Conservation (phyloP, 2,797 vertebrate species). For the Enteromius viviparus region DNA sequence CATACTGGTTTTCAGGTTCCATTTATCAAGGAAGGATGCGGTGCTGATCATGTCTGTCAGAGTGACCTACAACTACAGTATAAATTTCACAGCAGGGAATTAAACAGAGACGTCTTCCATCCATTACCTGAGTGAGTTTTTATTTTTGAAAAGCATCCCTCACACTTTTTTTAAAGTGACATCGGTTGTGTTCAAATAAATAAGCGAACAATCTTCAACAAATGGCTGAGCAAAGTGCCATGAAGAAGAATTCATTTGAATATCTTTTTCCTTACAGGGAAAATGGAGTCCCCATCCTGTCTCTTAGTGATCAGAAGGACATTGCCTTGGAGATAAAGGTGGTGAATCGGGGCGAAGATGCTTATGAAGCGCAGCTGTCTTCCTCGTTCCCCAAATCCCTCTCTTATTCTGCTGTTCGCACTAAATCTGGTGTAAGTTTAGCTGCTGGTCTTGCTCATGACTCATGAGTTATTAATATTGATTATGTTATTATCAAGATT, state of each 20-base stretch:
- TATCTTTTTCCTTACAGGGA: slow-evolving; percentile 27
- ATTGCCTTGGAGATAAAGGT: slow-evolving; percentile 90
- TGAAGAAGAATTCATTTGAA: not conserved
- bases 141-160: not conserved
- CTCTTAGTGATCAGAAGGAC: slow-evolving; percentile 88
- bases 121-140: slow-evolving; percentile 81
- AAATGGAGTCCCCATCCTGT: slow-evolving; percentile 76
- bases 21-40: slow-evolving; percentile 93
- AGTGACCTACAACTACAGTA: slow-evolving; percentile 88
- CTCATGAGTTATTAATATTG: not conserved
- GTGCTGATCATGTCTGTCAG: slow-evolving; percentile 83
- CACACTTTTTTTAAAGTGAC: not conserved
- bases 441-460: not conserved
- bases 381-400: slow-evolving; percentile 82
- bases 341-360: slow-evolving; percentile 89
- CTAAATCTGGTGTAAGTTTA: slow-evolving; percentile 61
- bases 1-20: slow-evolving; percentile 76
- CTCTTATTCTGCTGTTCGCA: slow-evolving; percentile 77
- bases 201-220: not conserved
- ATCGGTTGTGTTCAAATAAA: not conserved
- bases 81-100: slow-evolving; percentile 79
- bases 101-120: slow-evolving; percentile 76
- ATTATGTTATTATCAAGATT: not conserved
- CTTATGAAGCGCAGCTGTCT: slow-evolving; percentile 84
- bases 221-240: not conserved